Evolutionary conservation across 2,797 vertebrate species (phyloP), one percentile per base, ranked within the genome.

Genomic region (Arctocebus calabarensis): DNA sequence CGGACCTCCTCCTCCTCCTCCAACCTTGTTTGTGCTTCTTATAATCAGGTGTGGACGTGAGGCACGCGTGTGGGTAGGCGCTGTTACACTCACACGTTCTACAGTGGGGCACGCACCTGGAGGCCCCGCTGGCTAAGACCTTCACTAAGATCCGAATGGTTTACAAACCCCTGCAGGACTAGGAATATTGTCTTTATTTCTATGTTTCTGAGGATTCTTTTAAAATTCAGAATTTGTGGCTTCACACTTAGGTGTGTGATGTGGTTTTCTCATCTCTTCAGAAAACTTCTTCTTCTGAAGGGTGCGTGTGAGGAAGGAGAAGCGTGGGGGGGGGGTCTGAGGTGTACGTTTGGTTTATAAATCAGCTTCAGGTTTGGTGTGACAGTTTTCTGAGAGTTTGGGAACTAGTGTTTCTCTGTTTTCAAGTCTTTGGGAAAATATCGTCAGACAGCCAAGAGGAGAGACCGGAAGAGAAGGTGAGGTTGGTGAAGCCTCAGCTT

Each of bases 391-490:
- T 82, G 34, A 71, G 73, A 85, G 34, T 81, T 89, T 81, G 40
- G 62, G 61, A 83, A 52, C 25, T 43, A 73, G 19, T 12, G 14
- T 68, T 88, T 94, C 59, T n/a, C 74, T 68, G 19, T 78, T 84
- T 68, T 83, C 37, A 78, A 66, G 20, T 19, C 17, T 75, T 84
- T 82, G 45, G 81, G 57, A 78, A 86, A 92, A 48, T 52, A 29
- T 20, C 27, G 55, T 84, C 13, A 23, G n/a, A 73, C 4, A 81
- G 71, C 59, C 48, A 43, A 86, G 84, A 62, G 13, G 23, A 55
- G 34, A 84, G n/a, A 73, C 32, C 45, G 70, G 59, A 59, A 37
- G 48, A 10, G 64, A 68, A 79, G 77, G 57, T 90, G 85, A 95
- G 11, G 10, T 34, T 74, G 29, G 25, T 45, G 52, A 73, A 82